Conservation (phyloP, 92 coral and sea anemone species). For the Bergia sp. region DNA sequence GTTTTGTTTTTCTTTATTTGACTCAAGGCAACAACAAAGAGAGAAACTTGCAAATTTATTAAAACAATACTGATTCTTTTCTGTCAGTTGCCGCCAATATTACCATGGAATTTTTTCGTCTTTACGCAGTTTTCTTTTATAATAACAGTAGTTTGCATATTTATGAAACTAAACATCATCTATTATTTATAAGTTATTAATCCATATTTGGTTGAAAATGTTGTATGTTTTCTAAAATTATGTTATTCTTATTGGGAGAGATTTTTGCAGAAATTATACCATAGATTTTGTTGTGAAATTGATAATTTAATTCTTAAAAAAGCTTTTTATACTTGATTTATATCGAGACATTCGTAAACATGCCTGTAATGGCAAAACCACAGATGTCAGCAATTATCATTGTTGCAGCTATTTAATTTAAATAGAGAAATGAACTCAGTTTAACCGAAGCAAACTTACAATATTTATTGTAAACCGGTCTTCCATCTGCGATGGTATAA, state of each 20-base stretch:
- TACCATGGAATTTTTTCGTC: not conserved
- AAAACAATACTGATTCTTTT: no score
- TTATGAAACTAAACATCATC: not conserved
- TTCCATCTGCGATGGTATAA: constrained; percentile 6
- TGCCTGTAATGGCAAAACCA: not conserved
- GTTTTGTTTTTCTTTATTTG: not conserved
- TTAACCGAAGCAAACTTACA: not conserved
- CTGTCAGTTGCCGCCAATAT: not conserved
- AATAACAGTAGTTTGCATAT: not conserved
- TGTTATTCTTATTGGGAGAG: not conserved
- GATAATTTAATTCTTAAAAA: not conserved
- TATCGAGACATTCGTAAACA: no score
- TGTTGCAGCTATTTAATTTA: not conserved
- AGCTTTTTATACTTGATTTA: not conserved
- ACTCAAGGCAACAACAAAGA: not conserved
- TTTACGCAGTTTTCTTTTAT: not conserved
- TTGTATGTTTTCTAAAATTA: not conserved
- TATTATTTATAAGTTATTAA: constrained; percentile 17
- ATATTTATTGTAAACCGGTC: not conserved
- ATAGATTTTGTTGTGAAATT: not conserved
- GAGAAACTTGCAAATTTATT: not conserved
- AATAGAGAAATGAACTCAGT: not conserved
- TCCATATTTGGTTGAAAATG: constrained; percentile 3
- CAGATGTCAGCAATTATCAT: not conserved
- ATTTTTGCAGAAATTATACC: not conserved